Conservation (phyloP, 2,888 invertebrate genomes). For the Rotaria magnacalcarata region DNA sequence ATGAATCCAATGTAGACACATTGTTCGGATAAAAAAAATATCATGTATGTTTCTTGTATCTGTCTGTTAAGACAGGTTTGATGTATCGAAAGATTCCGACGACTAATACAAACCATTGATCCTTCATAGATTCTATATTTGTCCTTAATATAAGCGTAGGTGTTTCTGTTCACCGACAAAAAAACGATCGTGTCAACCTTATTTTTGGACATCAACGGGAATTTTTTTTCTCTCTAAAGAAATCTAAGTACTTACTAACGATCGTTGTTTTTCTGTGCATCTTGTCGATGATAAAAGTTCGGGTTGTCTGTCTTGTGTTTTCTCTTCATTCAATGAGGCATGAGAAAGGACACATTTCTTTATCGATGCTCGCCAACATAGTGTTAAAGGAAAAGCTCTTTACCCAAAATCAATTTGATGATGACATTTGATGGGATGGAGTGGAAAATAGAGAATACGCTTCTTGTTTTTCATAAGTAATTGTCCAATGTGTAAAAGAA, state of each 20-base stretch:
- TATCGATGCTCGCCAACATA: neutral
- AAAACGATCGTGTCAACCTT: neutral
- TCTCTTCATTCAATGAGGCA: conserved; percentile 25
- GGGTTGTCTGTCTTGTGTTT: conserved; percentile 10
- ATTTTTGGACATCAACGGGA: neutral
- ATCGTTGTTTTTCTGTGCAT: neutral
- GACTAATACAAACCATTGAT: neutral
- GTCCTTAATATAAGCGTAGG: neutral
- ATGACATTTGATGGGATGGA: neutral
- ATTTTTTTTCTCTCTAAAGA: neutral
- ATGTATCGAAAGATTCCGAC: neutral
- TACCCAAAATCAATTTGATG: neutral
- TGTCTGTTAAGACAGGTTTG: neutral
- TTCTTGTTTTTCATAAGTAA: neutral
- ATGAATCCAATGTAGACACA: neutral
- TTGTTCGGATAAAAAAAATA: neutral
- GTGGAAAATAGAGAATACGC: neutral
- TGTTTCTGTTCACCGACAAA: neutral
- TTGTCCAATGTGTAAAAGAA: neutral
- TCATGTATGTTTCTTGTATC: neutral
- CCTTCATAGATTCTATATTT: neutral
- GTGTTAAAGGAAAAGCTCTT: neutral
- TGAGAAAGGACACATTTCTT: conserved; percentile 2
- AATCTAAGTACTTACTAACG: neutral
- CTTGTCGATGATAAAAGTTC: neutral